Base-by-base conservation (phyloP, 2,888 invertebrate species). In the Crematogaster levior region DNA sequence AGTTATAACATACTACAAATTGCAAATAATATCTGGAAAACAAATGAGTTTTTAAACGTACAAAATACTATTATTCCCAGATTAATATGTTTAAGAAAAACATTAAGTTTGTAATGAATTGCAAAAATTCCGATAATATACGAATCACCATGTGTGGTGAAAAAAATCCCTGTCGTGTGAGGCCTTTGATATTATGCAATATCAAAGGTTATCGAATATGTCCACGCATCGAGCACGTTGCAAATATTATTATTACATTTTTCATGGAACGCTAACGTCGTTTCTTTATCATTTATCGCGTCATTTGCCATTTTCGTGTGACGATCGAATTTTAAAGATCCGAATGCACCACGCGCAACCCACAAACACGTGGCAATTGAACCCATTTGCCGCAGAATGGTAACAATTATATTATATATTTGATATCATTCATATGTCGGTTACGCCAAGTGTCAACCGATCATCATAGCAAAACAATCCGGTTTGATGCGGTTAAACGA, bases 161-260 rank as follows among this genome's bases (percentile, higher is more conserved):
- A 56, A 56, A 40, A 40, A 0, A 43, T 43, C 46, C 2, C 5
- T 30, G 27, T 46, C 30, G 12, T 46, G 15, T 34, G 3, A 30
- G 6, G 1, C 21, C 7, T 18, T 0, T 4, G 70, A 73, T 18
- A 63, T 82, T 73, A 58, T 82, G 77, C 72, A 84, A 86, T 81
- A 63, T 53, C 24, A 80, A 81, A 83, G 84, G 84, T 89, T 89
- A 89, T 89, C 89, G n/a, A 81, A 83, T 27, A 74, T 84, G 89
- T 88, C 61, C 85, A 82, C 0, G 63, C 70, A n/a, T 4, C 5
- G 15, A 9, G 70, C n/a, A 48, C 18, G 24, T 7, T 58, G 56
- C 15, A 58, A 58, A 37, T 48, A 27, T 6, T 30, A 3, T 61
- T 66, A n/a, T n/a, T n/a, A n/a, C 15, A 1, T 65, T 4, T 37